Conservation (phyloP, 2,113 vertebrate genomes). For the Pterocles gutturalis region DNA sequence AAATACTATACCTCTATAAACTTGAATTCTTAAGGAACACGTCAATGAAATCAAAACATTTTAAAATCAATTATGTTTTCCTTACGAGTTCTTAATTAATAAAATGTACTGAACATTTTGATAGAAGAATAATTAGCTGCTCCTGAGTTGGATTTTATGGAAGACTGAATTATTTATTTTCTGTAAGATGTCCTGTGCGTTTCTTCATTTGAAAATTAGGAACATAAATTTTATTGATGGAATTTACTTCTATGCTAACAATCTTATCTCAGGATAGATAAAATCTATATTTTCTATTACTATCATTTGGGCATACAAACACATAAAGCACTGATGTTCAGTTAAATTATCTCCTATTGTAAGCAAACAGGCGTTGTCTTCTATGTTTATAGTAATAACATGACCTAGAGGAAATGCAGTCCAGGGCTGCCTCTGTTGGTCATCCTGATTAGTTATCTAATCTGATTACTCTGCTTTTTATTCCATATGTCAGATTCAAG, state of each 20-base stretch:
- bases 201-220: not conserved
- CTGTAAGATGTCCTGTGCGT: not conserved
- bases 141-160: not conserved
- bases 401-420: slow-evolving; percentile 62
- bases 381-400: slow-evolving; percentile 8
- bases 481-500: slow-evolving; percentile 75
- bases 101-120: not conserved
- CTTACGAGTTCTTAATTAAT: not conserved
- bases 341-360: slow-evolving; percentile 25
- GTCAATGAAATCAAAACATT: not conserved
- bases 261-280: not conserved
- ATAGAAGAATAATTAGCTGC: not conserved
- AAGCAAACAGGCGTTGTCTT: not conserved
- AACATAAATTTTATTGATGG: not conserved
- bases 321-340: not conserved
- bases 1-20: not conserved
- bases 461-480: slow-evolving; percentile 77
- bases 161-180: not conserved
- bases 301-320: not conserved
- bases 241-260: not conserved
- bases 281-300: not conserved
- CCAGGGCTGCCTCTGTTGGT: slow-evolving; percentile 32
- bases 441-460: slow-evolving; percentile 79
- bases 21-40: not conserved
- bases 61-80: not conserved